Base-by-base conservation (phyloP, 2,113 vertebrate species). In the Thinocorus orbignyianus region DNA sequence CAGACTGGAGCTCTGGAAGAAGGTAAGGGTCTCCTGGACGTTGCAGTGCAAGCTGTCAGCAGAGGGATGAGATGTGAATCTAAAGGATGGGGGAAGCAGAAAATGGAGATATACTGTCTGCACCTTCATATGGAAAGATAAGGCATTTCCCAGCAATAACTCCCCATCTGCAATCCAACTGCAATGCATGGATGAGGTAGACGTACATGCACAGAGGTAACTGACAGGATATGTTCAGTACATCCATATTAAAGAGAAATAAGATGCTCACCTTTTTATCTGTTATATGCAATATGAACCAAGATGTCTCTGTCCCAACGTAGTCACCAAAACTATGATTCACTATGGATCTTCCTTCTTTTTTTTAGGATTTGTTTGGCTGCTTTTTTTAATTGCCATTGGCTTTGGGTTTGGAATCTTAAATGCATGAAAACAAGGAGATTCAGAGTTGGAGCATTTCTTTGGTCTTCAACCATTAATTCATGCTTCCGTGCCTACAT, bases 1-100 rank as follows among this genome's bases (percentile, higher is more conserved):
- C 98, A 99, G 97, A 99, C 99, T 58, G 98, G 98, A 93, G 96
- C 98, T 64, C 97, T 99, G 96, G 99, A 99, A 89, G 99, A 99
- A 99, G 99, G 99, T 99, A 99, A 98, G 98, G 39, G 55, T 90
- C 78, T 69, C 35, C 46, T 44, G 64, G 80, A 25, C 4, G 1
- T 35, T 71, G 71, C 87, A 74, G 69, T 20, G 51, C 79, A 24
- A 55, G 83, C 89, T 94, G 54, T 73, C 84, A 79, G 57, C 77
- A 87, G 84, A 81, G 78, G 79, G 51, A 39, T 68, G 71, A 93
- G 76, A 60, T 57, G 24, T 30, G 46, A 81, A 64, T 80, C 46
- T 76, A 9, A 77, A 92, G 73, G 62, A 83, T 78, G 73, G 35
- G 83, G 48, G 19, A 92, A 60, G 65, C 57, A 58, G 80, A 33